These are phyloP conservation scores for Zaprionus capensis DNA, from an alignment of 1,140 invertebrate genomes.

Conservation along the genomic window DNA sequence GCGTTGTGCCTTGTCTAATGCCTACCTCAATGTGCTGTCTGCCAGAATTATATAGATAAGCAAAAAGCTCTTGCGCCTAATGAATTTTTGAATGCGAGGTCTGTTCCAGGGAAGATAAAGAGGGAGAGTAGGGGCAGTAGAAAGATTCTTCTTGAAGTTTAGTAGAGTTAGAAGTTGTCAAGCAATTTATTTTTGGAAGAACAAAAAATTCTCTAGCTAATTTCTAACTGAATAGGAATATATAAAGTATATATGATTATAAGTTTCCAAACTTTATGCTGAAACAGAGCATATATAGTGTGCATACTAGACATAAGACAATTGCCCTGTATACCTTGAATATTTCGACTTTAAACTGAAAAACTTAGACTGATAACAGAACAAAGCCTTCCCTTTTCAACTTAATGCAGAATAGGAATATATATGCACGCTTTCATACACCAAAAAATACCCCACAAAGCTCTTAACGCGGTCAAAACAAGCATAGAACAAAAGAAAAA, in stretches of 20 bases:
- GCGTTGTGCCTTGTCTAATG: neutral
- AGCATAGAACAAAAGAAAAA: neutral
- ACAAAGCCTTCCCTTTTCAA: neutral
- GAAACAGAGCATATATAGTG: neutral
- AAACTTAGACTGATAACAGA: neutral
- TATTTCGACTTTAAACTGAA: neutral
- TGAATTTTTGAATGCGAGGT: slow-evolving; percentile 35
- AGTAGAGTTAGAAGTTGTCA: no score
- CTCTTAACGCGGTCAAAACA: neutral
- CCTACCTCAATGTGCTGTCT: slow-evolving; percentile 19
- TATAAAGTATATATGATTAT: no score
- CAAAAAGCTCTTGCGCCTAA: slow-evolving; percentile 14
- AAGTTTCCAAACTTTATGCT: neutral
- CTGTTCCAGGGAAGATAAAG: neutral
- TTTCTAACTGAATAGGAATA: no score
- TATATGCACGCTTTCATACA: neutral
- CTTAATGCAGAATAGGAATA: neutral
- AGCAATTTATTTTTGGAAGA: no score
- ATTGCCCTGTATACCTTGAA: no score
- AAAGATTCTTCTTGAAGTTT: no score
- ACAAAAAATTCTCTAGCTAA: no score
- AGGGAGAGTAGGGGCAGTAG: neutral
- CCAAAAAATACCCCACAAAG: neutral
- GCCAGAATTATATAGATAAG: slow-evolving; percentile 15
- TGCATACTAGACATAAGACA: no score